These are phyloP conservation scores for Nemotelus nigrinus DNA, from an alignment of 2,888 invertebrate species.

Conservation along the genomic window DNA sequence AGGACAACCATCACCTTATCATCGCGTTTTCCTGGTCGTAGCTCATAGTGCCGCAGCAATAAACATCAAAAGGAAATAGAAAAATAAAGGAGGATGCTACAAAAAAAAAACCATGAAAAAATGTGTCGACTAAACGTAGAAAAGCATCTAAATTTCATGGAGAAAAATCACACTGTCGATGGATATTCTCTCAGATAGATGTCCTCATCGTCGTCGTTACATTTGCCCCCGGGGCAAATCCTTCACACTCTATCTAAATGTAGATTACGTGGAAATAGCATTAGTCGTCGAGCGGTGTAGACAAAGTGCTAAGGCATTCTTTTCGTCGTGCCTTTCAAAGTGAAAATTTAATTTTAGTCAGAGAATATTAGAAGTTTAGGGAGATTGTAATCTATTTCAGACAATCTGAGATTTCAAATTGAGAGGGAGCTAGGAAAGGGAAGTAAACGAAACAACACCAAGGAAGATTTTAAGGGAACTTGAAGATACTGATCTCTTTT, in stretches of 20 bases:
- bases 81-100: not conserved
- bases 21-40: not conserved
- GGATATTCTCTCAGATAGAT: conserved; percentile 35
- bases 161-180: not conserved
- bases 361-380: conserved; percentile 49
- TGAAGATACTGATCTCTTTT: too few relatives aligned
- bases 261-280: conserved; percentile 51
- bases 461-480: too few relatives aligned
- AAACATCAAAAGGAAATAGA: conserved; percentile 38
- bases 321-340: conserved; percentile 35
- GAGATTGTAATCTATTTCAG: conserved; percentile 50
- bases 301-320: conserved; percentile 40
- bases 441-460: not conserved
- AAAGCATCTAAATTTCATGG: not conserved
- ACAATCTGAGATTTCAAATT: conserved; percentile 26
- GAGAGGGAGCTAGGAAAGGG: not conserved
- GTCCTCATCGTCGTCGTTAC: conserved; percentile 36
- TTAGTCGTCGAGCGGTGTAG: conserved; percentile 46
- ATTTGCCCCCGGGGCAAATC: conserved; percentile 39
- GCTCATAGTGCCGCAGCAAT: not conserved
- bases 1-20: conserved; percentile 32
- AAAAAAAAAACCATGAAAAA: conserved; percentile 2
- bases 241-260: conserved; percentile 52
- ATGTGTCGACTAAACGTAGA: not conserved
- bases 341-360: conserved; percentile 51